A percentile compares a stretch with the other conserved stretches of the same genome.
Evolutionary conservation across 2,888 invertebrate species (phyloP).

Genomic region (Macaria notata): DNA sequence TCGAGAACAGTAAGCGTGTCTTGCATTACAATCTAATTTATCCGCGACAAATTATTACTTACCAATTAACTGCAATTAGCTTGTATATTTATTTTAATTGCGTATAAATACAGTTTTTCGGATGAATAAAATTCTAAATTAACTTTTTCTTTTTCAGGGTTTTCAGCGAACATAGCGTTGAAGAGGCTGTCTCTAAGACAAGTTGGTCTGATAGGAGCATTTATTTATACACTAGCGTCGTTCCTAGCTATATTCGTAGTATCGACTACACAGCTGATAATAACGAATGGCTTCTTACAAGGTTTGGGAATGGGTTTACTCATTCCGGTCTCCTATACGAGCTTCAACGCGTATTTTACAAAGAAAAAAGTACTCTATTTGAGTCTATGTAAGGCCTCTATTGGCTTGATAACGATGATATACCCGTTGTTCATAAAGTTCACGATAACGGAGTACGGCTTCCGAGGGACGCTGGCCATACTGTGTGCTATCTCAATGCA

Average conservation of each 20-base stretch:
- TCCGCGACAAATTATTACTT: not conserved
- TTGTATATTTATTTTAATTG: too few species aligned
- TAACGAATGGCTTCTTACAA: constrained; percentile 85
- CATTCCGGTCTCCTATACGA: constrained; percentile 87
- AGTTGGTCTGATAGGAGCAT: constrained; percentile 85
- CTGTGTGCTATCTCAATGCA: constrained; percentile 86
- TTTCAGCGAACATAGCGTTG: constrained; percentile 85
- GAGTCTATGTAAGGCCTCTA: constrained; percentile 86
- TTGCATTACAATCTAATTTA: not conserved
- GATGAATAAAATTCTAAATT: too few species aligned
- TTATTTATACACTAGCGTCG: constrained; percentile 84
- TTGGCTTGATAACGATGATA: constrained; percentile 85
- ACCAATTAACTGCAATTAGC: too few species aligned
- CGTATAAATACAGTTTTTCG: too few species aligned
- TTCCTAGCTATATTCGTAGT: constrained; percentile 84
- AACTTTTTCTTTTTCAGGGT: constrained; percentile 73
- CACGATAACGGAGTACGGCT: constrained; percentile 85
- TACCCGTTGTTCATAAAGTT: constrained; percentile 85
- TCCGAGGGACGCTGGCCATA: constrained; percentile 86
- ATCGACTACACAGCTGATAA: constrained; percentile 83
- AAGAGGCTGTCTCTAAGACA: constrained; percentile 84
- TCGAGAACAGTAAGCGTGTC: not conserved
- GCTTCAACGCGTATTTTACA: constrained; percentile 89
- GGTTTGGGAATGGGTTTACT: constrained; percentile 87
- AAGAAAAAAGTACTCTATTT: constrained; percentile 87